phyloP scores from a whole-genome alignment of 2,797 vertebrate species.

The Schizothorax lantsangensis region DNA sequence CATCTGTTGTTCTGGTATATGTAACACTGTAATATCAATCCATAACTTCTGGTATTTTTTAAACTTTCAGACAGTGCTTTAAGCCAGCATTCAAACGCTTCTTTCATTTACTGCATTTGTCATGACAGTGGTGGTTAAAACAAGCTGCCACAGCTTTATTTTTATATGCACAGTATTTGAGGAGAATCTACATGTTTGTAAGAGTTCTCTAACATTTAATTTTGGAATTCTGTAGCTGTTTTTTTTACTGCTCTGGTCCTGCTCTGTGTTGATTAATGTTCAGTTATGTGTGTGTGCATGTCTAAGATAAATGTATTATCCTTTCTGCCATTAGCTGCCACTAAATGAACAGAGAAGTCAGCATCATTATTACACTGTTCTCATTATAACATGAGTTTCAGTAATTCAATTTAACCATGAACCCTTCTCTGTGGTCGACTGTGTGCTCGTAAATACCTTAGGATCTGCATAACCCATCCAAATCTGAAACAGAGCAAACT shows the following conservation, averaged over 20 bases:
- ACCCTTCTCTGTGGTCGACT: neutral
- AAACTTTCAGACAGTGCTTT: neutral
- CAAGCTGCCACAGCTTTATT: neutral
- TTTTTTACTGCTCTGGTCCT: neutral
- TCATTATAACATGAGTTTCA: neutral
- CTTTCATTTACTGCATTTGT: neutral
- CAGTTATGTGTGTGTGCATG: neutral
- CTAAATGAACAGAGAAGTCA: slow-evolving; percentile 5
- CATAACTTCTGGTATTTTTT: neutral
- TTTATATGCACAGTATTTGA: neutral
- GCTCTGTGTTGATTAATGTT: slow-evolving; percentile 17
- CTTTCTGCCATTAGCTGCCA: slow-evolving; percentile 8
- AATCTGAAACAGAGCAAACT: neutral
- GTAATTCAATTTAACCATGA: slow-evolving; percentile 8
- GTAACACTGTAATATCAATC: neutral
- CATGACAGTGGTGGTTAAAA: neutral
- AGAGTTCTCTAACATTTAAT: neutral
- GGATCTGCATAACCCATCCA: neutral
- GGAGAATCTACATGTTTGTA: neutral
- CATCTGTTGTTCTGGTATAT: neutral
- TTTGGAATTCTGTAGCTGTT: neutral
- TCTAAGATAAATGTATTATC: slow-evolving; percentile 27
- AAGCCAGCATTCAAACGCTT: neutral
- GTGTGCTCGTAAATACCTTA: no score
- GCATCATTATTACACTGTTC: slow-evolving; percentile 19